Base-by-base conservation (phyloP, 2,888 invertebrate species). In the Clivina fossor region DNA sequence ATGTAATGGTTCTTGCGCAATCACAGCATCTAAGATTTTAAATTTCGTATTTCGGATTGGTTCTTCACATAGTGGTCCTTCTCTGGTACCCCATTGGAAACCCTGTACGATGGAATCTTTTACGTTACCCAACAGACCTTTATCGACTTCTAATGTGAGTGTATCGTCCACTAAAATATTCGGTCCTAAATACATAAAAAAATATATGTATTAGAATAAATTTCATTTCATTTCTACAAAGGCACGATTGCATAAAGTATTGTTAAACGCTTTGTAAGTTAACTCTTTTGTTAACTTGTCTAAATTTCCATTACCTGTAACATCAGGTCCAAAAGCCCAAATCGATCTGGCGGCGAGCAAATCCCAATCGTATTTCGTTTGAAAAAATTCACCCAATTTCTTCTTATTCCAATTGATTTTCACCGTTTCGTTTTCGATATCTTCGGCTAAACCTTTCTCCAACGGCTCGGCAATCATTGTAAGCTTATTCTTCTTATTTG, bases 341-440 rank as follows among this genome's bases (percentile, higher is more conserved):
- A 99, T 98, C 32, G 95, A 96, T 64, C 99, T 85, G 7, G 99
- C 97, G 1, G 99, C 98, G 60, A 99, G 73, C 73, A 99, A 81
- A 85, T 99, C 99, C 99, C 99, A 99, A 73, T 99, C 97, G 74
- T 99, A 99, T 73, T 98, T 98, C 13, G 93, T 94, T 79, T 99
- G 98, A 76, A 99, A 99, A 78, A 99, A 99, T 76, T 99, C 98
- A 15, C 98, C 97, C 28, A 99, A 80, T 57, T 90, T 83, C 73
- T 95, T 94, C 77, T 92, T 85, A 72, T 94, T 95, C 98, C 98
- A 98, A 18, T 85, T 83, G 66, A 97, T 96, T 68, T 92, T 90
- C 0, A 99, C 98, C 13, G 93, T 88, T 71, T 97, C 97, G 63
- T 93, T 93, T 77, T 99, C 99, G 64, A 99, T 99, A 71, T 99